Conservation (phyloP, 2,113 vertebrate genomes). For the Rallus limicola region DNA sequence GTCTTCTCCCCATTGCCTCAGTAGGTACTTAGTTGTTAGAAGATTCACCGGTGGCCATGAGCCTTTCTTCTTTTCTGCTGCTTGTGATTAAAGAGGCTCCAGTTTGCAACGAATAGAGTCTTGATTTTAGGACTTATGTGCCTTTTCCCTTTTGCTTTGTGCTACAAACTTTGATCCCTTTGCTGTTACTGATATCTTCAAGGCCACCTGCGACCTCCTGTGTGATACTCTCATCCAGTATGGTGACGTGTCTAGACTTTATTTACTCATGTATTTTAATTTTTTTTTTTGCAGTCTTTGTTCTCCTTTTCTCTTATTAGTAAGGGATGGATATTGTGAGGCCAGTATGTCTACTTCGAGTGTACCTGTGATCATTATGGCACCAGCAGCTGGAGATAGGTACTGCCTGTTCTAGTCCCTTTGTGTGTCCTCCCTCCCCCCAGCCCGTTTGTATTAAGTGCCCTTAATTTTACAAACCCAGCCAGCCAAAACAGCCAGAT, state of each 20-base stretch:
- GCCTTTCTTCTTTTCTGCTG: neutral
- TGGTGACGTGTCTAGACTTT: neutral
- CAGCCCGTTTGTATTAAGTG: neutral
- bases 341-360: neutral
- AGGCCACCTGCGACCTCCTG: neutral
- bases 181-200: neutral
- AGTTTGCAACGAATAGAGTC: neutral
- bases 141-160: neutral
- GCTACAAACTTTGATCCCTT: neutral
- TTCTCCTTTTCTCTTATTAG: neutral
- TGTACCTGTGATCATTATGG: neutral
- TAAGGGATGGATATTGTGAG: neutral
- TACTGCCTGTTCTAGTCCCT: neutral
- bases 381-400: neutral
- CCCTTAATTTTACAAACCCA: neutral
- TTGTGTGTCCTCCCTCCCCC: neutral
- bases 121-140: neutral
- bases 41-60: neutral
- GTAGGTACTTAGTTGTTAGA: neutral
- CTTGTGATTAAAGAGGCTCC: neutral
- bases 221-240: neutral
- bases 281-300: neutral
- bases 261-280: neutral
- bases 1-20: neutral
- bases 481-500: neutral